These are phyloP conservation scores for Tachyglossus aculeatus DNA, from an alignment of 2,797 vertebrate species.

Conservation along the genomic window DNA sequence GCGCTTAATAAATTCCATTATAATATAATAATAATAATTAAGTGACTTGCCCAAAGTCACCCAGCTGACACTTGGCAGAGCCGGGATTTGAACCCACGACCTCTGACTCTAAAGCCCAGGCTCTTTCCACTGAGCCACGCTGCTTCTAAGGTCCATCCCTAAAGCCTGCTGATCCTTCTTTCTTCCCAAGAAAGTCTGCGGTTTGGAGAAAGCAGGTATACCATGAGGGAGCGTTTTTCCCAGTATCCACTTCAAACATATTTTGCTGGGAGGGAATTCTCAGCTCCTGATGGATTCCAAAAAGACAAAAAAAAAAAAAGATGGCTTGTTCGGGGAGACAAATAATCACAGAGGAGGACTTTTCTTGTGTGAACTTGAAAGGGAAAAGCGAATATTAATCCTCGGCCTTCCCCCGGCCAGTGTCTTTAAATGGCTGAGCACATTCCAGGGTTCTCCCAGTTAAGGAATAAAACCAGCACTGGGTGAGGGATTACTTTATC, in stretches of 20 bases:
- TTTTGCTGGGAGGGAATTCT: constrained; percentile 44
- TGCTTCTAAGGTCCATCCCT: no score
- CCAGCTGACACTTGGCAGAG: no score
- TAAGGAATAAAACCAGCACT: constrained; percentile 69
- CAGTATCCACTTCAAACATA: constrained; percentile 26
- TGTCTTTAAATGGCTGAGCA: constrained; percentile 69
- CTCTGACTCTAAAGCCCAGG: no score
- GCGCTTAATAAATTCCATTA: no score
- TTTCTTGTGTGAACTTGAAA: constrained; percentile 71
- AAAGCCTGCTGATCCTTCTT: constrained; percentile 7
- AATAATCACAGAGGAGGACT: constrained; percentile 68
- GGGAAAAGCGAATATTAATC: constrained; percentile 67
- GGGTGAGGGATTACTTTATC: constrained; percentile 75
- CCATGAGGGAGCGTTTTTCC: constrained; percentile 24
- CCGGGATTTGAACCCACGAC: no score
- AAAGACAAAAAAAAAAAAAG: constrained; percentile 49
- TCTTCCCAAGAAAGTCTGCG: constrained; percentile 20
- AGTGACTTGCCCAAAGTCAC: no score
- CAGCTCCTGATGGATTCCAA: constrained; percentile 54
- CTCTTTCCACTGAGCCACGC: no score
- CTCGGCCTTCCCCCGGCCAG: constrained; percentile 56
- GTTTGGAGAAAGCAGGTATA: constrained; percentile 33
- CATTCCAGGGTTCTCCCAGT: constrained; percentile 67
- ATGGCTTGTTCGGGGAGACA: constrained; percentile 54
- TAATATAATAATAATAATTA: no score